Base-by-base conservation (phyloP, 1,140 invertebrate species). In the Pissodes strobi region DNA sequence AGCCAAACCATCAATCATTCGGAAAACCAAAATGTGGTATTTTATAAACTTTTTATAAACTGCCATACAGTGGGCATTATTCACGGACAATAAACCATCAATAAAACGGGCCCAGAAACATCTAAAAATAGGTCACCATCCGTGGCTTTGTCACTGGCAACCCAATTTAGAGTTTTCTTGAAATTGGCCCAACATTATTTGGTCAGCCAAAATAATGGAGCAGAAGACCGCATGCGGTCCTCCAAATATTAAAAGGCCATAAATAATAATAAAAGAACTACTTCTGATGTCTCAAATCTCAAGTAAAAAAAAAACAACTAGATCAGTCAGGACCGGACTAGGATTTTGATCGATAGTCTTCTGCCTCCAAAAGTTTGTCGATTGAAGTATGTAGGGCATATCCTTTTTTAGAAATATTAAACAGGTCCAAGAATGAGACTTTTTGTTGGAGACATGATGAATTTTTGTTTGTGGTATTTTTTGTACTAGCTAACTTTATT, bases 191-290 rank as follows among this genome's bases (percentile, higher is more conserved):
- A 45, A 8, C 19, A 45, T 45, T 45, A 21, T 12, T 45, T 21
- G 41, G 41, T 45, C 8, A 45, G 41, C 41, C 41, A 45, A 45
- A 45, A 45, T 45, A 45, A 45, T 45, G 18, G 41, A 18, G 10
- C 15, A 2, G 19, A 45, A 45, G 41, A 45, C 41, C 41, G 41
- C 41, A 45, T 45, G 41, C 41, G 41, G 41, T 45, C 19, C 41
- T 27, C 9, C 2, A 45, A 45, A 21, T 45, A 45, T 21, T 45
- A 21, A 45, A 45, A 18, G 39, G 41, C 41, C 12, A 45, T 45
- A 45, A 45, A 45, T 21, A 21, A 45, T 45, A 45, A 45, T 45
- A 45, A 45, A 45, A 45, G 18, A n/a, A n/a, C n/a, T 45, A 45
- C 41, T 45, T 19, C 19, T 45, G 41, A 45, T 18, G 17, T 45